Base-by-base conservation (phyloP, 2,797 vertebrate genomes). In the Cossypha caffra region DNA sequence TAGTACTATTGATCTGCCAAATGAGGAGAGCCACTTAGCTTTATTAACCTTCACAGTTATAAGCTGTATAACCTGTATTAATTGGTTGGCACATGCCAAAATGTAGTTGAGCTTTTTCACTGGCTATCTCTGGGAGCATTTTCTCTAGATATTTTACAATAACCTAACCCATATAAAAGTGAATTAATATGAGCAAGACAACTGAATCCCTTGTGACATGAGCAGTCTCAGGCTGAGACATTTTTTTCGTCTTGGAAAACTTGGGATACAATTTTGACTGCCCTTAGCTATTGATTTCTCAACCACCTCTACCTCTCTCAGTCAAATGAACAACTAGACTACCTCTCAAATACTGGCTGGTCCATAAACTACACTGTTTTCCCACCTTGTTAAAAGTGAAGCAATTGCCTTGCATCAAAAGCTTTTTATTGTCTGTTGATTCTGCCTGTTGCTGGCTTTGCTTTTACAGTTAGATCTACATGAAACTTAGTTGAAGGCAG, bases 261-360 rank as follows among this genome's bases (percentile, higher is more conserved):
- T 37, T 95, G 28, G 17, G 38, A 25, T 72, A 26, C 42, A 2
- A 43, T 89, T 92, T 96, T 93, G 75, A 64, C 72, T 96, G 78
- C 78, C 61, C 13, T 71, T 88, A 58, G 54, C 35, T 93, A 23
- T 67, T 87, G 78, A 31, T 85, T 91, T 74, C 20, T 95, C 45
- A 51, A 79, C 48, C 66, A 79, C 42, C n/a, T 92, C 95, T 95
- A 96, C 93, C 95, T 96, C 93, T 69, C 50, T 48, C 86, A 93
- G 88, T 96, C 81, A 92, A 95, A 82, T 52, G 35, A 89, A 43
- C 71, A 94, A 93, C 88, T 19, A 68, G 42, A 64, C 95, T 97
- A 96, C 94, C 94, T 96, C 95, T 91, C 67, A 93, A n/a, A 55
- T 47, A 57, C 58, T 82, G 73, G 35, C 59, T 67, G 31, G 50